Conservation (phyloP, 2,888 invertebrate species). For the Trisateles emortualis region DNA sequence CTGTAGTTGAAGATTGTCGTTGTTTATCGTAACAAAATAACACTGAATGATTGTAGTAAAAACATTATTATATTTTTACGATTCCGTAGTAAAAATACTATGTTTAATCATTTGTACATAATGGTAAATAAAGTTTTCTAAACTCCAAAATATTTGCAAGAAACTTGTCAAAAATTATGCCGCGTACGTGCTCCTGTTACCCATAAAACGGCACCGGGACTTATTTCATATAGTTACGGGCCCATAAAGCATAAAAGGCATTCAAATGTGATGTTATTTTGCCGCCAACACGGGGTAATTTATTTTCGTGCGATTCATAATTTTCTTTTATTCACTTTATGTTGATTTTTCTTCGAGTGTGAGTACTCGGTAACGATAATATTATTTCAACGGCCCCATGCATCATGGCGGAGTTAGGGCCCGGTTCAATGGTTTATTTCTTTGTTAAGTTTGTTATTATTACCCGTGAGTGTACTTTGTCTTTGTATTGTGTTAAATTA, state of each 20-base stretch:
- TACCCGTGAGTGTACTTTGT: conserved; percentile 51
- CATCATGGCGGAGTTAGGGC: conserved; percentile 67
- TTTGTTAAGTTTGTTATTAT: conserved; percentile 75
- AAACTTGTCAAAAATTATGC: conserved; percentile 82
- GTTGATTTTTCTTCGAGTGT: conserved; percentile 86
- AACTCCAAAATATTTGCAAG: conserved; percentile 57
- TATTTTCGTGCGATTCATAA: conserved; percentile 86
- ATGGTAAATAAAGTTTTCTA: conserved; percentile 20
- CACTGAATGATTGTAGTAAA: too few species aligned
- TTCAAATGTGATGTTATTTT: conserved; percentile 87
- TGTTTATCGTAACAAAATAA: too few species aligned
- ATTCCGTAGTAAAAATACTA: not conserved
- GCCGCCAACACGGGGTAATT: conserved; percentile 86
- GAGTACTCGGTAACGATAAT: conserved; percentile 85
- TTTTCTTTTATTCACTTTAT: conserved; percentile 88
- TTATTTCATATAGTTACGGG: conserved; percentile 85
- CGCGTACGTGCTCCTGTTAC: conserved; percentile 79
- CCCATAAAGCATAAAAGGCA: conserved; percentile 86
- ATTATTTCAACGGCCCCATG: conserved; percentile 85
- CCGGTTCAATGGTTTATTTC: conserved; percentile 72
- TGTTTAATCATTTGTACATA: conserved; percentile 1
- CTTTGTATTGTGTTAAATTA: conserved; percentile 42
- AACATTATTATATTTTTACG: too few species aligned
- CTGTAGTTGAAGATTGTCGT: too few species aligned
- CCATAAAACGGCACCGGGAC: conserved; percentile 80